Evolutionary conservation across 92 coral and sea anemone genomes (phyloP), one percentile per base, ranked within the genome.

Genomic region (Phymanthus crucifer): DNA sequence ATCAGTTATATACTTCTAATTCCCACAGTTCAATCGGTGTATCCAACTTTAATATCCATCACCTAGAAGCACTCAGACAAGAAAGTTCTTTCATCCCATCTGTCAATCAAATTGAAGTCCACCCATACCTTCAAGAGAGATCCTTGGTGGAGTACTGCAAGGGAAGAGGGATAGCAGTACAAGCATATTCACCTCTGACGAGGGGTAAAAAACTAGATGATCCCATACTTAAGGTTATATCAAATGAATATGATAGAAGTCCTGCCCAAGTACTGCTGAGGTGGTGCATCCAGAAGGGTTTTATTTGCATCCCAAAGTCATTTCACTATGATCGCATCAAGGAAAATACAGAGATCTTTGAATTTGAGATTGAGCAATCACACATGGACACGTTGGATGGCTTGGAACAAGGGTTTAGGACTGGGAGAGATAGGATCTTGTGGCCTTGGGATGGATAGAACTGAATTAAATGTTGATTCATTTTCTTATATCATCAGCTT

Each of bases 41-140:
- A 19, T 96, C 99, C 26, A 96, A 96, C 75, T 96, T 96, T 78
- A 94, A 94, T 54, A 84, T 96, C 69, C 99, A 96, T 78, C 99
- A 96, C 75, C 89, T 96, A 35, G 85, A 83, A 71, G 98, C 90
- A 35, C 90, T 96, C 36, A 88, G 84, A 64, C 83, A 89, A 85
- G 85, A 91, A 73, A 84, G 90, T 1, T 50, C 77, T 32, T 86
- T 93, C 4, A 12, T 80, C 31, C 99, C 99, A 31, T 89, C 99
- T 52, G 93, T 96, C 66, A 96, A 96, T 84, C 99, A 96, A 77
- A 96, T 96, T 80, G 99, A 96, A 66, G 85, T 96, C 17, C 99
- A 96, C 46, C 99, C 99, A 0, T 96, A 74, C 76, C 71, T 96
- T 66, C 98, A 96, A 70, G 94, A 92, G 78, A 76, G 54, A 1